Evolutionary conservation across 2,113 vertebrate genomes (phyloP).

Genomic region (Potamarius usumacintae): DNA sequence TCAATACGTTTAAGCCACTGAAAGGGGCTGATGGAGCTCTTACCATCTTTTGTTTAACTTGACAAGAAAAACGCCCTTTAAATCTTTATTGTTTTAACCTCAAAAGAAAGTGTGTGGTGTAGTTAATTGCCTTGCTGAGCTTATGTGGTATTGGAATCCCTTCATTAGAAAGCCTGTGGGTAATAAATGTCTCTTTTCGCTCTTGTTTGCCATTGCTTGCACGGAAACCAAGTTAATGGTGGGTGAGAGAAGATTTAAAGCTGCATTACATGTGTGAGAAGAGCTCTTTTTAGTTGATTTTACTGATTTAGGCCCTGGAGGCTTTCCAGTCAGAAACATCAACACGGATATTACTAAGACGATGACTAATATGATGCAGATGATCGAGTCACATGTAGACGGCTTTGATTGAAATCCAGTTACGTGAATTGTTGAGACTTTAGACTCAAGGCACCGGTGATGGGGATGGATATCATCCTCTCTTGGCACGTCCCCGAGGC

Average conservation of each 20-base stretch:
- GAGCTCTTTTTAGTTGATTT: not conserved
- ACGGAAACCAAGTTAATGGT: slow-evolving; percentile 1
- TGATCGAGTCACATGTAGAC: not conserved
- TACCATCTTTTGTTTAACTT: slow-evolving; percentile 18
- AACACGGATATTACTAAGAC: not conserved
- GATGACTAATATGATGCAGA: not conserved
- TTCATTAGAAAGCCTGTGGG: slow-evolving; percentile 15
- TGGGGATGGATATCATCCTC: not conserved
- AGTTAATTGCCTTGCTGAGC: slow-evolving; percentile 29
- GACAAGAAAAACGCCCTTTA: not conserved
- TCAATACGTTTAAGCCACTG: not conserved
- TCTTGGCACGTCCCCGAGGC: not conserved
- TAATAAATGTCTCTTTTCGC: not conserved
- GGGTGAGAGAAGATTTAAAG: not conserved
- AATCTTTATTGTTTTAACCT: slow-evolving; percentile 22
- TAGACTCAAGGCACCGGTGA: not conserved
- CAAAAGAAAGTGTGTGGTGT: not conserved
- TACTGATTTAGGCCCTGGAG: not conserved
- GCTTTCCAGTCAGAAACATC: not conserved
- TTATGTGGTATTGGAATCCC: not conserved
- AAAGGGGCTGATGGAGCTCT: not conserved
- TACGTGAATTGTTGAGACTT: not conserved
- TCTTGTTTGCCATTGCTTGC: slow-evolving; percentile 28
- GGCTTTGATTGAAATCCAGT: not conserved
- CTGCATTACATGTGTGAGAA: not conserved